Conservation (phyloP, 2,888 invertebrate species). For the Agrotis ipsilon region DNA sequence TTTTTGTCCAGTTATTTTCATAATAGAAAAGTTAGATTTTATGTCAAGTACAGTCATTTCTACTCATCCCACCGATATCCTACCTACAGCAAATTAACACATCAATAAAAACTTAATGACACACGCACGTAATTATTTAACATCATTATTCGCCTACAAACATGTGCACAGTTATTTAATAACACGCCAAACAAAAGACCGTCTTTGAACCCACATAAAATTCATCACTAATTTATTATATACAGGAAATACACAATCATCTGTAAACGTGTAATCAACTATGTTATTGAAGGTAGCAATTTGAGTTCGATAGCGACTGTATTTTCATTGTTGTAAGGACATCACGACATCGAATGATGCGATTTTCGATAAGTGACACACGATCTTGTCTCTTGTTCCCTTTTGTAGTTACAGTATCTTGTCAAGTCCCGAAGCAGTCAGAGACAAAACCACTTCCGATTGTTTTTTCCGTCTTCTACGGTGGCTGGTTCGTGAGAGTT, state of each 20-base stretch:
- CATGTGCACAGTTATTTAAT: constrained; percentile 4
- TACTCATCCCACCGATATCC: background rate
- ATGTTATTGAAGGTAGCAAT: background rate
- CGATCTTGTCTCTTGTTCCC: too few species aligned
- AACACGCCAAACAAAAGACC: constrained; percentile 12
- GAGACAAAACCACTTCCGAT: too few species aligned
- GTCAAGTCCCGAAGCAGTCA: too few species aligned
- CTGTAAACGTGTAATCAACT: background rate
- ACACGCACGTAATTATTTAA: background rate
- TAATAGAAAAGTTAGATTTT: background rate
- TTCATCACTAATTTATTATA: constrained; percentile 14
- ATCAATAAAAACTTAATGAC: constrained; percentile 16
- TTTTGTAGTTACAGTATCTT: too few species aligned
- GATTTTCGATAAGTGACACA: too few species aligned
- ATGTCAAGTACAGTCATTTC: background rate
- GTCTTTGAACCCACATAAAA: constrained; percentile 40
- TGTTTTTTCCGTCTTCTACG: too few species aligned
- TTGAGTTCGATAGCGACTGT: too few species aligned
- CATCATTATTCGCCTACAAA: constrained; percentile 17
- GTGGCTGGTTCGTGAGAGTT: too few species aligned
- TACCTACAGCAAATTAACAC: background rate
- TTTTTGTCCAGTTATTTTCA: background rate
- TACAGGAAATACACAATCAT: constrained; percentile 32
- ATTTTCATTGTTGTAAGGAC: too few species aligned
- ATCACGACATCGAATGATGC: background rate